Evolutionary conservation across 2,888 invertebrate genomes (phyloP).

Genomic region (Lasioglossum malachurum): DNA sequence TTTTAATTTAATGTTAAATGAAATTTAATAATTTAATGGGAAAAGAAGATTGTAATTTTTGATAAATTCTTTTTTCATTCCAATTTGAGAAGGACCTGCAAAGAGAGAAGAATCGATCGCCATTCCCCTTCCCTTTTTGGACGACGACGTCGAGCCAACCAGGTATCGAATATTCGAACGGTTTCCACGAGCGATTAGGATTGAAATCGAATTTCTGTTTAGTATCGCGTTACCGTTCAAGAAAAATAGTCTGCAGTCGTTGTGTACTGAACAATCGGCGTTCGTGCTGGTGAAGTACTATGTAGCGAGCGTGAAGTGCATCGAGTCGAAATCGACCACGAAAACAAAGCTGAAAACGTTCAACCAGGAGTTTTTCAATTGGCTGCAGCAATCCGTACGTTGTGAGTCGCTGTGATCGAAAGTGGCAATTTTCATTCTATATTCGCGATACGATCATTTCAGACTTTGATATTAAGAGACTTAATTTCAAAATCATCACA

Average conservation of each 20-base stretch:
- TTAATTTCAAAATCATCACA: no score
- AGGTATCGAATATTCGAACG: conserved; percentile 70
- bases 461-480: no score
- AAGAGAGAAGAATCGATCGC: conserved; percentile 44
- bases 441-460: no score
- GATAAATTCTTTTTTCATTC: conserved; percentile 8
- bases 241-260: conserved; percentile 85
- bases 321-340: conserved; percentile 82
- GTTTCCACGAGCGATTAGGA: no score
- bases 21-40: neutral
- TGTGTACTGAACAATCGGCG: conserved; percentile 84
- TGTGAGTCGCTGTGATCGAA: conserved; percentile 63
- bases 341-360: conserved; percentile 84
- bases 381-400: conserved; percentile 86
- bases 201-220: conserved; percentile 25
- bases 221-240: conserved; percentile 88
- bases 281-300: conserved; percentile 86
- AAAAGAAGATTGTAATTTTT: neutral
- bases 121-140: conserved; percentile 87
- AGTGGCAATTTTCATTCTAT: conserved; percentile 35
- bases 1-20: no score
- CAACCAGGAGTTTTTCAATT: conserved; percentile 86
- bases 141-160: conserved; percentile 86
- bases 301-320: conserved; percentile 86
- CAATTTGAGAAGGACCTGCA: conserved; percentile 9